Evolutionary conservation across 1,140 invertebrate genomes (phyloP).

Genomic region (Drosophila watanabei): DNA sequence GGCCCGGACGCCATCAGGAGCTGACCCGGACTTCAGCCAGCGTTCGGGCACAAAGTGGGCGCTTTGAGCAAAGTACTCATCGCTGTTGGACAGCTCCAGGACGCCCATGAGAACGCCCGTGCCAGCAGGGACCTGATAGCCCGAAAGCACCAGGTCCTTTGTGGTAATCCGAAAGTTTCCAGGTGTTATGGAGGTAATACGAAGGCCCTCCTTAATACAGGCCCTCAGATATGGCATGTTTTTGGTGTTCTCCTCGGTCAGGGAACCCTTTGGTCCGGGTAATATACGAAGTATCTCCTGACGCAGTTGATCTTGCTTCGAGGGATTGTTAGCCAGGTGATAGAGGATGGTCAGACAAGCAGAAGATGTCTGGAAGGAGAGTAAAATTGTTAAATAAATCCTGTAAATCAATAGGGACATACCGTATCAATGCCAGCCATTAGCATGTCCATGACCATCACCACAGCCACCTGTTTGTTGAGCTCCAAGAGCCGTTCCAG

Average conservation of each 20-base stretch:
- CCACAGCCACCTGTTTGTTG: conserved; percentile 87
- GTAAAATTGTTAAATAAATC: no score
- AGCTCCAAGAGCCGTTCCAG: conserved; percentile 88
- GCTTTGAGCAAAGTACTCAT: conserved; percentile 89
- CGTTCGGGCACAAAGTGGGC: conserved; percentile 91
- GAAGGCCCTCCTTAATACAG: conserved; percentile 88
- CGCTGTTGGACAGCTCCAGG: conserved; percentile 65
- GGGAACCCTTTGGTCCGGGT: conserved; percentile 59
- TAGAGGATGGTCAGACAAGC: conserved; percentile 68
- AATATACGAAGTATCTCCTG: conserved; percentile 85
- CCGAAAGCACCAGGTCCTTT: conserved; percentile 91
- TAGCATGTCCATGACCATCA: conserved; percentile 91
- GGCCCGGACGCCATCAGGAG: conserved; percentile 7
- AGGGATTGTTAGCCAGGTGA: conserved; percentile 86
- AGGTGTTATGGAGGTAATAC: conserved; percentile 94
- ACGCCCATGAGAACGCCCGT: conserved; percentile 69
- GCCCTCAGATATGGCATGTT: conserved; percentile 86
- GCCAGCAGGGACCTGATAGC: conserved; percentile 94
- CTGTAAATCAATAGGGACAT: accelerated
- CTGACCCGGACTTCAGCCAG: conserved; percentile 87
- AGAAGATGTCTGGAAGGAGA: conserved; percentile 57
- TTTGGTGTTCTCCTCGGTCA: conserved; percentile 81
- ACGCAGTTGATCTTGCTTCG: conserved; percentile 86
- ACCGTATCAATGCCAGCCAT: conserved; percentile 92
- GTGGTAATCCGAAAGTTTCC: conserved; percentile 92